Conservation (phyloP, 2,797 vertebrate species). For the Calcarius lapponicus region DNA sequence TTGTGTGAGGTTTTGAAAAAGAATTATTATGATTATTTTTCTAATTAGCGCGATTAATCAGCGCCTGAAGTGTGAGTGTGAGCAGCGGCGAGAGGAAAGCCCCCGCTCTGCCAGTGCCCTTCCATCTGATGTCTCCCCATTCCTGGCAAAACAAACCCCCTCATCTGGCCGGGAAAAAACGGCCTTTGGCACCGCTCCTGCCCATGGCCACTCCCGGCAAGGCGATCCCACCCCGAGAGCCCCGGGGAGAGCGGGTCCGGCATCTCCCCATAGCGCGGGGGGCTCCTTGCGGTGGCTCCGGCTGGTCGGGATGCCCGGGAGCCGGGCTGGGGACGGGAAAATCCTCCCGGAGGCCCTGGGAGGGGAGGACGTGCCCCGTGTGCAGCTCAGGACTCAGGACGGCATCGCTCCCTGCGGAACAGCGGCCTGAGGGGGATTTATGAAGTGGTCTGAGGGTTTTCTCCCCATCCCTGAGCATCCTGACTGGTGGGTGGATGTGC, state of each 20-base stretch:
- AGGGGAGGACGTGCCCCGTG: neutral
- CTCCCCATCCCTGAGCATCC: neutral
- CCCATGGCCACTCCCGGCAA: neutral
- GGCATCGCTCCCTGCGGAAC: neutral
- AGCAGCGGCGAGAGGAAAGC: neutral
- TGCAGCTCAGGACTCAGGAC: neutral
- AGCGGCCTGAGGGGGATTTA: neutral
- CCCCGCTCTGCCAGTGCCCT: neutral
- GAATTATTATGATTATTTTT: neutral
- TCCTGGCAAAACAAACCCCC: neutral
- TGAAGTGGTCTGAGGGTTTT: neutral
- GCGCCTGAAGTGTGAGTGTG: neutral
- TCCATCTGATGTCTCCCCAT: neutral
- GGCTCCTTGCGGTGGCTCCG: neutral
- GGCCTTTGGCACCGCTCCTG: neutral
- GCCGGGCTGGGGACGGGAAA: neutral
- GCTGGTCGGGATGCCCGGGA: neutral
- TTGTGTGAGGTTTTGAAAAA: neutral
- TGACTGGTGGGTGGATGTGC: neutral
- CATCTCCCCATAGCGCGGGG: fast-evolving
- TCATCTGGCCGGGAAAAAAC: neutral
- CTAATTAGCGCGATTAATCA: neutral
- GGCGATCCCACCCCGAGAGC: neutral
- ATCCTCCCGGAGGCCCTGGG: neutral
- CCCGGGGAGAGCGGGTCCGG: neutral